phyloP scores from a whole-genome alignment of 2,113 vertebrate genomes.

The Todiramphus saurophagus region DNA sequence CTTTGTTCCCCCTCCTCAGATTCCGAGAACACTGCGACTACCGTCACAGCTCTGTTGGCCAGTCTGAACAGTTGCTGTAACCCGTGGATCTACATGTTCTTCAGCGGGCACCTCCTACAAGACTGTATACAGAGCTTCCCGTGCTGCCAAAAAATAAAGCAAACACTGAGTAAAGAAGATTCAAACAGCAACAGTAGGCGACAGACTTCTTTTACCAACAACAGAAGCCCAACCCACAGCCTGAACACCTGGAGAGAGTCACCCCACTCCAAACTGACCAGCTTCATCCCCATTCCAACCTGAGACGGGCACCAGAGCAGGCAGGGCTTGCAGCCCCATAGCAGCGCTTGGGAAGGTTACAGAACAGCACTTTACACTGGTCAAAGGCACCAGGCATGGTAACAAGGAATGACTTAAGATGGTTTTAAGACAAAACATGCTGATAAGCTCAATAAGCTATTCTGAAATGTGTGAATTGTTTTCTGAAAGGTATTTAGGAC shows the following conservation, averaged over 20 bases:
- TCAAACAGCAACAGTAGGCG: conserved; percentile 87
- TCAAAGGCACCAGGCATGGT: not conserved
- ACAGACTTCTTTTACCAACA: conserved; percentile 85
- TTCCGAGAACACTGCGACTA: conserved; percentile 87
- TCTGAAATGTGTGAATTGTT: not conserved
- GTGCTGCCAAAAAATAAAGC: conserved; percentile 77
- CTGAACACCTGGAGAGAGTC: conserved; percentile 82
- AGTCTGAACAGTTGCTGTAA: conserved; percentile 98
- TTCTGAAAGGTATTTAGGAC: conserved; percentile 24
- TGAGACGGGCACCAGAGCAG: conserved; percentile 35
- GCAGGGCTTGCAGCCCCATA: not conserved
- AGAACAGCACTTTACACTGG: not conserved
- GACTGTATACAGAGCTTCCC: conserved; percentile 87
- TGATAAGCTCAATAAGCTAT: not conserved
- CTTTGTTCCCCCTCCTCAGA: conserved; percentile 73
- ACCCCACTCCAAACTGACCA: conserved; percentile 71
- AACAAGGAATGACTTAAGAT: not conserved
- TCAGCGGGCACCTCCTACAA: conserved; percentile 93
- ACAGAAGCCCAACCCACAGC: conserved; percentile 84
- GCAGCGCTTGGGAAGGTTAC: not conserved
- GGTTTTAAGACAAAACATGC: not conserved
- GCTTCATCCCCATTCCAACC: conserved; percentile 76
- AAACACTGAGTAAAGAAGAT: conserved; percentile 84
- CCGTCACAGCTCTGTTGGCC: conserved; percentile 89
- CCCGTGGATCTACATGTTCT: conserved; percentile 99